Base-by-base conservation (phyloP, 2,113 vertebrate species). In the Apteryx owenii region DNA sequence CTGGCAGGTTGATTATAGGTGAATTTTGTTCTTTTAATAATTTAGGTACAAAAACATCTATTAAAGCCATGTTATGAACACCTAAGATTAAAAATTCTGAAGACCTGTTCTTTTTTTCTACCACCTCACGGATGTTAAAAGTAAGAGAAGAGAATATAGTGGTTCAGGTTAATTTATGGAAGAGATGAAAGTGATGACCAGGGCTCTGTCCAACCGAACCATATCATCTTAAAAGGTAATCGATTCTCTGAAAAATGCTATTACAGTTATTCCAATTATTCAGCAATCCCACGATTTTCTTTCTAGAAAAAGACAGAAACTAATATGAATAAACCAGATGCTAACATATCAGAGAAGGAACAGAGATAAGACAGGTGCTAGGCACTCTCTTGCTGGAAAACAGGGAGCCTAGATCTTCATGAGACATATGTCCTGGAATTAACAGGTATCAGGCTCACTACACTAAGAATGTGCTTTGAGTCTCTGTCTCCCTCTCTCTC, bases 381-480 rank as follows among this genome's bases (percentile, higher is more conserved):
- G 77, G n/a, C 69, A 10, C 9, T 79, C 10, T 72, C 40, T 38
- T 50, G 38, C 29, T 93, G 75, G 66, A 89, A 22, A 29, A 60
- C 7, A 26, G 9, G 9, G 18, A 42, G 21, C 26, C 66, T 9
- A 64, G 51, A 78, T 48, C 38, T 77, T 86, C 66, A 68, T 48
- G 31, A 80, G 7, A 38, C 1, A 60, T 29, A 31, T 10, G 0
- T 38, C 21, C 29, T 0, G 0, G 76, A 23, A 92, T 83, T 46
- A 46, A 72, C 16, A 69, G 29, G 26, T 50, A 29, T 16, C 50
- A 68, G 21, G 36, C 33, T 90, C 48, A 65, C 17, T 61, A 46
- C 15, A 19, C 18, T 31, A 58, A 9, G 28, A 9, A 58, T 0
- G 0, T 33, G 61, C 23, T 68, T 40, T 29, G 20, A 26, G 22